These are phyloP conservation scores for Zosterops hypoxanthus DNA, from an alignment of 2,113 vertebrate species.

Conservation along the genomic window DNA sequence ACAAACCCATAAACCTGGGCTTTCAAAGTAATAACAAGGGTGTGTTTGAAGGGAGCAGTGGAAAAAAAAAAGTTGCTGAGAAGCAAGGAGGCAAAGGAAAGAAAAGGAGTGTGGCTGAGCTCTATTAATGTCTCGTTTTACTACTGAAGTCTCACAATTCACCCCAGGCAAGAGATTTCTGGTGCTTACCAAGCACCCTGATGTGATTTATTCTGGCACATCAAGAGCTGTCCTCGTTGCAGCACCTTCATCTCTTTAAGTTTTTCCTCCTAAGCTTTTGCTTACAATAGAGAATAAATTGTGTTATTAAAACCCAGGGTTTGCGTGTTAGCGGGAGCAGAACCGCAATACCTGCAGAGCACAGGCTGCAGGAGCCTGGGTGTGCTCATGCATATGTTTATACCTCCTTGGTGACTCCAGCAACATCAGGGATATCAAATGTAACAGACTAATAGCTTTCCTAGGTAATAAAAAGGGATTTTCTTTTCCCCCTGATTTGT, in stretches of 20 bases:
- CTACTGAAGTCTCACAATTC: background rate
- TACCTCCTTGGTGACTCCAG: background rate
- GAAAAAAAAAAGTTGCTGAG: slow-evolving; percentile 33
- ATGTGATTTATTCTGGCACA: slow-evolving; percentile 45
- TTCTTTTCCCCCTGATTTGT: background rate
- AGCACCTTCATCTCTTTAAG: slow-evolving; percentile 13
- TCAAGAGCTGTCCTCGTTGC: background rate
- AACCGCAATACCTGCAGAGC: background rate
- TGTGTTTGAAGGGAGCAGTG: background rate
- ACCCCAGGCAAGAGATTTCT: slow-evolving; percentile 39
- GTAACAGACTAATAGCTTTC: background rate
- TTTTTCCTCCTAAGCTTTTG: background rate
- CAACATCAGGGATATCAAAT: background rate
- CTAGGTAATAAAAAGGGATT: background rate
- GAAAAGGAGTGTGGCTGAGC: background rate
- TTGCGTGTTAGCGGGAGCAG: background rate
- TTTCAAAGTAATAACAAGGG: background rate
- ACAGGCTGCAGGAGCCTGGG: background rate
- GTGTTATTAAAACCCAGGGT: background rate
- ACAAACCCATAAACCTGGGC: slow-evolving; percentile 12
- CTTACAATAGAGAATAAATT: background rate
- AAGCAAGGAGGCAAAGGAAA: background rate
- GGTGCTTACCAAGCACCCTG: background rate
- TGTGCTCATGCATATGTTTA: background rate
- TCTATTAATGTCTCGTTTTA: background rate